Percentiles rank a stretch among this genome's conserved stretches.
Conservation (phyloP, 2,888 invertebrate species). For the Metallyticus violacea region DNA sequence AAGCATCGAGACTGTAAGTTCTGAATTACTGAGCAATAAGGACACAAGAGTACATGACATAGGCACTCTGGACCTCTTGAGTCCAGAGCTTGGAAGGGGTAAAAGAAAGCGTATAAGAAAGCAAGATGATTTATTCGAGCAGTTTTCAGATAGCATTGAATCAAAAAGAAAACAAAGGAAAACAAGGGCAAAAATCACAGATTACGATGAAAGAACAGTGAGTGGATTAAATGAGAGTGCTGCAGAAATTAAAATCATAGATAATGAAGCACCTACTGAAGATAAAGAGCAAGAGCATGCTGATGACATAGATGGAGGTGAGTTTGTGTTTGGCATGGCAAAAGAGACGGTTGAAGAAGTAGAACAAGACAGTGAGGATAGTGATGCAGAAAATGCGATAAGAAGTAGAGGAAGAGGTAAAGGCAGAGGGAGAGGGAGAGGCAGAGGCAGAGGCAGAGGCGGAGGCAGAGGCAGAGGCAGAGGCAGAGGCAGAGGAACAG, state of each 20-base stretch:
- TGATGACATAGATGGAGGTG: not conserved
- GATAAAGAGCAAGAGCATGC: not conserved
- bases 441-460: constrained; percentile 11
- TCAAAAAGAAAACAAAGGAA: not conserved
- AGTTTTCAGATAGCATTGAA: not conserved
- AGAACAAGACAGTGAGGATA: not conserved
- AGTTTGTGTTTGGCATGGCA: not conserved
- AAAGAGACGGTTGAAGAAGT: not conserved
- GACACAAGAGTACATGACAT: not conserved
- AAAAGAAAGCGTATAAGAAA: not conserved
- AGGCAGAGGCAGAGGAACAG: not conserved
- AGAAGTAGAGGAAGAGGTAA: not conserved
- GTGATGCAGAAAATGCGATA: not conserved
- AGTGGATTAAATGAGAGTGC: not conserved
- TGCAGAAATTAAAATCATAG: not conserved
- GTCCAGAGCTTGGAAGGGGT: not conserved
- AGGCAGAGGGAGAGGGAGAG: not conserved
- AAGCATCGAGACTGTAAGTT: not conserved
- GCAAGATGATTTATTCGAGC: not conserved
- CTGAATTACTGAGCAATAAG: not conserved
- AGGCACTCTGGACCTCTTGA: not conserved
- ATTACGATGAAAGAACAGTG: not conserved
- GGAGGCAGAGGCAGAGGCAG: not conserved
- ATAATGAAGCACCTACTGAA: not conserved
- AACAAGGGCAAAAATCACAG: not conserved